These are phyloP conservation scores for human (Homo sapiens) DNA, from an alignment of 2,113 vertebrate species.

Conservation along the genomic window GRCh38 chr13:75677001-75677500, in stretches of 20 bases:
- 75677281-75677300: neutral
- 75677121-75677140: neutral
- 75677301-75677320: neutral
- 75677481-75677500: neutral
- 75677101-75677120: neutral
- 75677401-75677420: slow-evolving; percentile 16
- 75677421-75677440: neutral
- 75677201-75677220: neutral
- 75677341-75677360: neutral
- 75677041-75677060: neutral
- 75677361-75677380: neutral
- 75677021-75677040: slow-evolving; percentile 7
- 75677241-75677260: neutral
- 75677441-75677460: neutral
- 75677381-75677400: neutral
- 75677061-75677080: neutral
- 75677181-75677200: neutral
- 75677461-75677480: neutral
- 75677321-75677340: neutral
- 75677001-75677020: neutral
- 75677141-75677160: neutral
- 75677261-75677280: neutral
- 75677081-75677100: neutral
- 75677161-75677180: neutral
- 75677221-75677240: neutral